Percentiles rank a stretch among this genome's conserved stretches.
Evolutionary conservation across 2,113 vertebrate species (phyloP).

Genomic region (Microcebus lehilahytsara): DNA sequence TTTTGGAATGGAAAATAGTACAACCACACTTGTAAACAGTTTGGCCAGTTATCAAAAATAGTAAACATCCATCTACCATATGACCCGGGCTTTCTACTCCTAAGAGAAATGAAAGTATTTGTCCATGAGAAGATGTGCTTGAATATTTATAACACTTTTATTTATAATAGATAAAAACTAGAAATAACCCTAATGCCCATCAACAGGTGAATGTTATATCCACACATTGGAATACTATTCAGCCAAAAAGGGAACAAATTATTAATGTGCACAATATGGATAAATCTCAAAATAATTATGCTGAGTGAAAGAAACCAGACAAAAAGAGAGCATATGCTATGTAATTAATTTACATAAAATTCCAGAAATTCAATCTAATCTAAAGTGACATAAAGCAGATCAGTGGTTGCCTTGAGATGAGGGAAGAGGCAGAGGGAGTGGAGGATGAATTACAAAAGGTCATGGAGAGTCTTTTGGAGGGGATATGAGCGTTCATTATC

Average conservation of each 20-base stretch:
- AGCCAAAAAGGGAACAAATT: neutral
- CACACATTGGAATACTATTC: neutral
- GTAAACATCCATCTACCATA: neutral
- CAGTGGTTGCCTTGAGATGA: neutral
- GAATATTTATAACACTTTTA: neutral
- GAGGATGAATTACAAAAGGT: neutral
- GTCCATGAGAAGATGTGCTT: neutral
- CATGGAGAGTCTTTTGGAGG: neutral
- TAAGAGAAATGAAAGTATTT: neutral
- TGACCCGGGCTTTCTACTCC: neutral
- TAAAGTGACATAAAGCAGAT: slow-evolving; percentile 29
- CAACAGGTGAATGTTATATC: neutral
- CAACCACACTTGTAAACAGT: neutral
- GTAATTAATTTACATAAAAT: slow-evolving; percentile 7
- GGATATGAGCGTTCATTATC: neutral
- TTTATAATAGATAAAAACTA: slow-evolving; percentile 22
- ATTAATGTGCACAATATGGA: neutral
- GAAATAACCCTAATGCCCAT: neutral
- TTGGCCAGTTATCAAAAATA: neutral
- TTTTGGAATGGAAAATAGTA: slow-evolving; percentile 27
- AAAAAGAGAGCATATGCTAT: neutral
- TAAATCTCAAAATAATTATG: slow-evolving; percentile 46
- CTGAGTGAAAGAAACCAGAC: neutral
- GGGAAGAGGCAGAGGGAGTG: neutral
- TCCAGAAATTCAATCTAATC: slow-evolving; percentile 12